phyloP scores from a whole-genome alignment of 2,888 invertebrate species.

The Dasypogon diadema region DNA sequence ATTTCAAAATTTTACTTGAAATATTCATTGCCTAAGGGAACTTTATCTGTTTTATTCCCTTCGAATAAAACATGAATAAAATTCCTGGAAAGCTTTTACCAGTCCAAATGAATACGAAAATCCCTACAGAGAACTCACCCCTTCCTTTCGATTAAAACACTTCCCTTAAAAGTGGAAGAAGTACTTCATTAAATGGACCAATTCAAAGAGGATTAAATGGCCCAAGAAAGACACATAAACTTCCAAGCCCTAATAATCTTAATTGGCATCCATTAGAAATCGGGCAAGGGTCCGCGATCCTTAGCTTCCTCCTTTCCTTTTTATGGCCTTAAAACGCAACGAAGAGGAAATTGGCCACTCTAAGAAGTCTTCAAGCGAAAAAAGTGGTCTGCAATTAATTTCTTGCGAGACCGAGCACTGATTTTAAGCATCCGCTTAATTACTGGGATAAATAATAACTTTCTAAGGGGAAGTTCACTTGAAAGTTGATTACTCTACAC shows the following conservation, averaged over 20 bases:
- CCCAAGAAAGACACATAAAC: slow-evolving; percentile 66
- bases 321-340: neutral
- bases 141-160: neutral
- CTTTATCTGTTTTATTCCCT: too few relatives aligned
- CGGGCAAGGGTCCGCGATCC: slow-evolving; percentile 37
- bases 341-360: slow-evolving; percentile 28
- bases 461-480: neutral
- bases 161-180: neutral
- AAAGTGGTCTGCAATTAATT: slow-evolving; percentile 56
- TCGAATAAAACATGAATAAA: too few relatives aligned
- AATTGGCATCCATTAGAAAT: slow-evolving; percentile 61
- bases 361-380: slow-evolving; percentile 27
- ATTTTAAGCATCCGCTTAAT: slow-evolving; percentile 56
- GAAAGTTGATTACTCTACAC: neutral
- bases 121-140: neutral
- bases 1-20: too few relatives aligned
- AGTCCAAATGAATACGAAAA: too few relatives aligned
- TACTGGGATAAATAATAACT: slow-evolving; percentile 53
- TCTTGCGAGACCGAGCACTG: slow-evolving; percentile 54
- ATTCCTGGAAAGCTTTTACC: too few relatives aligned
- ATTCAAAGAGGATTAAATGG: slow-evolving; percentile 59
- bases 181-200: slow-evolving; percentile 49
- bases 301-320: slow-evolving; percentile 7
- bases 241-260: slow-evolving; percentile 66
- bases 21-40: too few relatives aligned